Percentiles rank a stretch among this genome's conserved stretches.
These are phyloP conservation scores for Oxystoma pomonae DNA, from an alignment of 2,888 invertebrate genomes.

Conservation along the genomic window DNA sequence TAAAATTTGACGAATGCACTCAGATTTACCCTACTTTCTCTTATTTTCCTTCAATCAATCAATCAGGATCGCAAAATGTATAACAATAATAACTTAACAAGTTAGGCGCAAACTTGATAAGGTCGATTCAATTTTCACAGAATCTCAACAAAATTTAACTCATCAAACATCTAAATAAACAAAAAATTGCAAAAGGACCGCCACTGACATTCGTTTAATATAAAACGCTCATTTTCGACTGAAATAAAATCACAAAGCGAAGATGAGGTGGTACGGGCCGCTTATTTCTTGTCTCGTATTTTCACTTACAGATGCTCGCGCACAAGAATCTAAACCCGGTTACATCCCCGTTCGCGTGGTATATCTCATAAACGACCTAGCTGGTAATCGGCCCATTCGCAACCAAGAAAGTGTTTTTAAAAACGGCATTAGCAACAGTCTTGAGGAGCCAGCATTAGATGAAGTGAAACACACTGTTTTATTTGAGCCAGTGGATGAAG, in stretches of 20 bases:
- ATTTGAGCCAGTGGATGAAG: constrained; percentile 33
- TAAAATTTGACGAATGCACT: too few relatives aligned
- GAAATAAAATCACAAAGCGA: background rate
- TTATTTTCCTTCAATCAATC: too few relatives aligned
- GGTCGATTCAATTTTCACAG: too few relatives aligned
- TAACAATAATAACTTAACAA: too few relatives aligned
- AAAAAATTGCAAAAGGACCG: too few relatives aligned
- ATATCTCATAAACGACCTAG: background rate
- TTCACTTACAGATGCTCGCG: background rate
- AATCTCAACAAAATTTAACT: too few relatives aligned
- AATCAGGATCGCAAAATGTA: too few relatives aligned
- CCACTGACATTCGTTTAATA: background rate
- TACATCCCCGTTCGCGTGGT: background rate
- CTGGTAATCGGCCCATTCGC: background rate
- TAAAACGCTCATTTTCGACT: background rate
- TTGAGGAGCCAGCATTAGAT: background rate
- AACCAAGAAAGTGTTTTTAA: too few relatives aligned
- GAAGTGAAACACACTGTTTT: constrained; percentile 20
- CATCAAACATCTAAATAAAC: too few relatives aligned
- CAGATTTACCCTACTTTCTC: too few relatives aligned
- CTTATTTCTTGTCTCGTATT: background rate
- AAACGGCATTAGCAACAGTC: background rate
- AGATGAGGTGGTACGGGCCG: background rate
- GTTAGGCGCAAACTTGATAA: too few relatives aligned
- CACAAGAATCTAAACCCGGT: background rate